A percentile compares a stretch with the other conserved stretches of the same genome.
phyloP scores from a whole-genome alignment of 2,797 vertebrate species.

The Crenuchus spilurus region DNA sequence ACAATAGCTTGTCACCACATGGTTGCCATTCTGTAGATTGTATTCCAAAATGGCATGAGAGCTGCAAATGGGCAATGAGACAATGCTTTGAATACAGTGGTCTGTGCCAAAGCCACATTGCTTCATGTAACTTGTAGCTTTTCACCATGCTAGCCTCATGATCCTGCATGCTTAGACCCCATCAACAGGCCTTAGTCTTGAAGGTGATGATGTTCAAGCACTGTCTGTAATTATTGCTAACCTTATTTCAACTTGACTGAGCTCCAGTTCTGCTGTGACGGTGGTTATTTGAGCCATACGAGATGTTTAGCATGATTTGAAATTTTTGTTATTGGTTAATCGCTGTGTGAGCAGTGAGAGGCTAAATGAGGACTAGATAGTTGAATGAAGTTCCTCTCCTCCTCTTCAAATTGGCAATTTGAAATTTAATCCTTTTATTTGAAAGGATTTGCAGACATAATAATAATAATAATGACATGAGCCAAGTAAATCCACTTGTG shows the following conservation, averaged over 20 bases:
- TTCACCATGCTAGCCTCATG: neutral
- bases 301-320: slow-evolving; percentile 7
- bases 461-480: too few species aligned
- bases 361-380: neutral
- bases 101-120: neutral
- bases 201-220: neutral
- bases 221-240: slow-evolving; percentile 3
- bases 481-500: too few species aligned
- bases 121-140: neutral
- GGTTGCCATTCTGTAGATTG: neutral
- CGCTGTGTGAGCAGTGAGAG: slow-evolving; percentile 4
- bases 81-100: neutral
- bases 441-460: too few species aligned
- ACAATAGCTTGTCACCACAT: neutral
- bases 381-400: slow-evolving; percentile 2
- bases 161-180: neutral
- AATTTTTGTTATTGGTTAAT: slow-evolving; percentile 8
- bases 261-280: slow-evolving; percentile 1
- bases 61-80: neutral
- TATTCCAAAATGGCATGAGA: neutral
- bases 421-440: too few species aligned
- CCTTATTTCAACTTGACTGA: slow-evolving; percentile 8
- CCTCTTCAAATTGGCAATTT: too few species aligned
- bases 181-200: neutral
- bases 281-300: slow-evolving; percentile 45